Conservation (phyloP, 2,797 vertebrate species). For the Dendrocincla tyrannina region DNA sequence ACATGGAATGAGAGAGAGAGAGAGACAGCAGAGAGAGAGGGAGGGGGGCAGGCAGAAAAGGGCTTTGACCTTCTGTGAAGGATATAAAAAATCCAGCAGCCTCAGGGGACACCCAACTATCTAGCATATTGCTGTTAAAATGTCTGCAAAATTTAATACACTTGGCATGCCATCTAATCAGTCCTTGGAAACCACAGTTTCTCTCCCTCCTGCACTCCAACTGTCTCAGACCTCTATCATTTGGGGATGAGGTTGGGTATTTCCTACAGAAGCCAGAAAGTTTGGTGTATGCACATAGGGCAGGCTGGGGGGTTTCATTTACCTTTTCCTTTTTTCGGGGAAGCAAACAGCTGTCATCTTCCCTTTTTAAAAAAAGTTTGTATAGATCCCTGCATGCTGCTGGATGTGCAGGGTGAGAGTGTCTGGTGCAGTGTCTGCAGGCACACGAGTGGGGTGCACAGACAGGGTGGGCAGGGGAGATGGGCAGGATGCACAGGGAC, state of each 20-base stretch:
- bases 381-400: not conserved
- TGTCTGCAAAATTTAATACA: slow-evolving; percentile 92
- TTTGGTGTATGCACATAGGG: not conserved
- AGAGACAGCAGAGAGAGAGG: slow-evolving; percentile 4
- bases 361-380: not conserved
- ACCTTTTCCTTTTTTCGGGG: not conserved
- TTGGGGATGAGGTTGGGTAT: not conserved
- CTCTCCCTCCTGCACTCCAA: slow-evolving; percentile 29
- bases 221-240: slow-evolving; percentile 32
- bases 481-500: not conserved
- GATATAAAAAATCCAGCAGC: slow-evolving; percentile 93
- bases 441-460: fast-evolving
- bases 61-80: slow-evolving; percentile 96
- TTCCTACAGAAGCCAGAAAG: not conserved
- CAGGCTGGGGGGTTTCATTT: not conserved
- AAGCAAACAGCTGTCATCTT: not conserved
- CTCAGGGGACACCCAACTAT: slow-evolving; percentile 89
- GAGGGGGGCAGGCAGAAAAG: slow-evolving; percentile 76
- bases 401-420: not conserved
- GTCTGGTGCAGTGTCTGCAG: not conserved
- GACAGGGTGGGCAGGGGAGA: not conserved
- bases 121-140: slow-evolving; percentile 95
- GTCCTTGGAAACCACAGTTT: slow-evolving; percentile 80
- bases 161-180: slow-evolving; percentile 87
- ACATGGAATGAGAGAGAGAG: not conserved